Evolutionary conservation across 2,113 vertebrate species (phyloP), one percentile per base, ranked within the genome.

Genomic region (Salvelinus namaycush): DNA sequence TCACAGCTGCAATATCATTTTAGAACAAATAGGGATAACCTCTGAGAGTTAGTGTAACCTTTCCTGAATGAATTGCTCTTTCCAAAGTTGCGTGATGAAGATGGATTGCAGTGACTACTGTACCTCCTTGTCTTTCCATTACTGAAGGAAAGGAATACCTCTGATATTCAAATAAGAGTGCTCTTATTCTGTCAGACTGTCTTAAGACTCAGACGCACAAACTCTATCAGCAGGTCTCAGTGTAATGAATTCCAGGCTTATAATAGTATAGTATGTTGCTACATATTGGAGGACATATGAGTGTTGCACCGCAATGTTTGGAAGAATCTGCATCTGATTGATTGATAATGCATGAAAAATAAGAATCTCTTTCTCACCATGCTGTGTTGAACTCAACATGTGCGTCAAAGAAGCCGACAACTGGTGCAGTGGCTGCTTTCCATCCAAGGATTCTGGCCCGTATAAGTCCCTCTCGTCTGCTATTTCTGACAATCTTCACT

Each of bases 351-450:
- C 29, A 12, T 68, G 16, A 9, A 9, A 44, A 44, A 44, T 44
- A 2, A 44, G 39, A 44, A 20, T 68, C 13, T 6, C 31, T 34
- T 20, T 20, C 95, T 94, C 73, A 97, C 96, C 96, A 97, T 87
- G 93, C 95, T 0, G 79, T 89, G 90, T 96, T 96, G 91, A 97
- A 97, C 77, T 97, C 96, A 8, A 97, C 96, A 0, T 97, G 96
- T 48, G 95, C 95, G 0, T 96, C 96, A 0, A 97, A 97, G 91
- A 97, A 96, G 0, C 95, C 96, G 0, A 97, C 95, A 0, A 95
- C 76, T 0, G 95, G 94, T 1, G 96, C 94, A 0, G 93, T 95
- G 27, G 96, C 95, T 0, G 84, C 95, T 81, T 93, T 95, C 96
- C 95, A 97, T 74, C 96, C 96, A 78, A 95, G 94, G 76, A 96